Base-by-base conservation (phyloP, 2,888 invertebrate genomes). In the Cylloceria caligata region DNA sequence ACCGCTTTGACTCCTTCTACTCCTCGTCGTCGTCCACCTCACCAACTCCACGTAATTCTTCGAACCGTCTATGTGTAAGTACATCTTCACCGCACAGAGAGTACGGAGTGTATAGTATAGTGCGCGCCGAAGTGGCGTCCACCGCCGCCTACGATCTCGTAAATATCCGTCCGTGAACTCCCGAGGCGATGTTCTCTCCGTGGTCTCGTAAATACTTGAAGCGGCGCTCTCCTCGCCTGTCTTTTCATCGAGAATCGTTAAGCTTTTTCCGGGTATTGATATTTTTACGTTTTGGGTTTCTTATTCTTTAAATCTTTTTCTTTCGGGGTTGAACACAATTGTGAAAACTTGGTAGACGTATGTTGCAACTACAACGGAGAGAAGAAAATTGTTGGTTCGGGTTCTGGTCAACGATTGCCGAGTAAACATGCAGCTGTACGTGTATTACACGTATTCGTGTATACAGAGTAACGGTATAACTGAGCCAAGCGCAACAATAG, bases 81-180 rank as follows among this genome's bases (percentile, higher is more conserved):
- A 42, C 39, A 42, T 62, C 47, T 65, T 69, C 64, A 24, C 65
- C 42, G 68, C 78, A 60, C 71, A 74, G 55, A 9, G 62, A 7
- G 49, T 24, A 34, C 68, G 7, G 45, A 69, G 36, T 60, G 16
- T 67, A 30, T 13, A 13, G 2, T 52, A 9, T 3, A 52, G 52
- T 24, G 62, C 57, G 19, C 52, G 16, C 27, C 60, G 11, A 5
- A 52, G 42, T 16, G 11, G 45, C 24, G 19, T 47, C 52, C 24
- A 27, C 24, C 75, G 72, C 57, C 45, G 71, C 69, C 62, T 81
- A 64, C 76, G 73, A 62, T 42, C 65, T 79, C 80, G 74, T 84
- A 81, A 83, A 84, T 84, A 84, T 62, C 69, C 68, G 72, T 34
- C 47, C 36, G 47, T 34, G 30, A 72, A 72, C 19, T 72, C 72